phyloP scores from a whole-genome alignment of 2,113 vertebrate genomes.

The Brachyhypopomus gauderio region DNA sequence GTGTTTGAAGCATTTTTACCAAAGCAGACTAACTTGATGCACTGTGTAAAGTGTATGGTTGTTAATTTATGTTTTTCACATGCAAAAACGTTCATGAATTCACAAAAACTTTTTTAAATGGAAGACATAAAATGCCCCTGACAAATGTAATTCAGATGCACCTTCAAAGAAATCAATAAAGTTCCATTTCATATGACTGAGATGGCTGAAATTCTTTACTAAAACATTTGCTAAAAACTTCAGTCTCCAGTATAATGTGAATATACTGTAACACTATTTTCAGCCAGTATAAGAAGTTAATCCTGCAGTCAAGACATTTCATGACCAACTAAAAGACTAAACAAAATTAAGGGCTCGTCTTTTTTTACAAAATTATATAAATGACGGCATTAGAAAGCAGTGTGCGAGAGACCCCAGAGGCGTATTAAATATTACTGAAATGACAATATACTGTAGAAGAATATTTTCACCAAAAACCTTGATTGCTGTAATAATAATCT shows the following conservation, averaged over 20 bases:
- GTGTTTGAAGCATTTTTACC: neutral
- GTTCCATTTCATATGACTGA: neutral
- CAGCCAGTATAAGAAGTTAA: neutral
- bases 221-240: neutral
- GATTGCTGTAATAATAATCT: constrained; percentile 56
- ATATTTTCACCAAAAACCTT: constrained; percentile 74
- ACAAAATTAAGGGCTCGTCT: neutral
- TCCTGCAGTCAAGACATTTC: neutral
- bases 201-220: neutral
- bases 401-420: too few relatives aligned
- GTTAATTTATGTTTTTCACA: neutral
- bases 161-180: neutral
- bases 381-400: neutral
- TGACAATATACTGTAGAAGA: neutral
- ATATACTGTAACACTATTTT: neutral
- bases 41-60: neutral
- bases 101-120: neutral
- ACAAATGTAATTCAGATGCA: neutral
- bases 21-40: neutral
- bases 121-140: neutral
- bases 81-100: neutral
- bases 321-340: neutral
- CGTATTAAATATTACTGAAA: too few relatives aligned
- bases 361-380: constrained; percentile 11
- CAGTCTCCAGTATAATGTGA: neutral